Conservation (phyloP, 2,113 vertebrate genomes). For the Laterallus jamaicensis region DNA sequence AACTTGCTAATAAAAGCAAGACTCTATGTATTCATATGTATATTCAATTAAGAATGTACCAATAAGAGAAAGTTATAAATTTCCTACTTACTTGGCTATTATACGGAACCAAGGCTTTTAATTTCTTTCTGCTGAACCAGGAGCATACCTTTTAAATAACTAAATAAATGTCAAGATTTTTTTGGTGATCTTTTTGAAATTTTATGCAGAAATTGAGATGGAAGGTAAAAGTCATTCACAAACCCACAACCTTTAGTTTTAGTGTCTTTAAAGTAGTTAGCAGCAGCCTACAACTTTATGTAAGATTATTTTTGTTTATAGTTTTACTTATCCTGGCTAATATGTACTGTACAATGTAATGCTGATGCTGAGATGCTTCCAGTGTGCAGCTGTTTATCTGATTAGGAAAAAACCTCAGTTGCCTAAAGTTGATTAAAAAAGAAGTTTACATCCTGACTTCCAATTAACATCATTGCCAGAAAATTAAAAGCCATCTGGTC, state of each 20-base stretch:
- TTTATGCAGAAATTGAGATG: not conserved
- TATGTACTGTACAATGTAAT: not conserved
- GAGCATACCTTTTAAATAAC: not conserved
- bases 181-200: not conserved
- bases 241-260: rapidly evolving
- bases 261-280: not conserved
- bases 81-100: not conserved
- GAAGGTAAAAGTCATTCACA: not conserved
- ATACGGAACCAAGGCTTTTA: not conserved
- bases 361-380: not conserved
- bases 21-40: not conserved
- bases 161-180: not conserved
- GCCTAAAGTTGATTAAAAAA: constrained; percentile 46
- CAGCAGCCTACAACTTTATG: not conserved
- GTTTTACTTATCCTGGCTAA: not conserved
- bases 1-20: not conserved
- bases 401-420: constrained; percentile 30
- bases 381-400: not conserved
- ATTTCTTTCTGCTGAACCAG: not conserved
- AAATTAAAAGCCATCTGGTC: constrained; percentile 72
- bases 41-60: not conserved
- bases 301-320: not conserved
- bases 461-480: constrained; percentile 55
- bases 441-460: constrained; percentile 50
- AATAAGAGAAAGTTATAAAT: not conserved